These are phyloP conservation scores for Chionodraco myersi DNA, from an alignment of 2,113 vertebrate species.

Conservation along the genomic window DNA sequence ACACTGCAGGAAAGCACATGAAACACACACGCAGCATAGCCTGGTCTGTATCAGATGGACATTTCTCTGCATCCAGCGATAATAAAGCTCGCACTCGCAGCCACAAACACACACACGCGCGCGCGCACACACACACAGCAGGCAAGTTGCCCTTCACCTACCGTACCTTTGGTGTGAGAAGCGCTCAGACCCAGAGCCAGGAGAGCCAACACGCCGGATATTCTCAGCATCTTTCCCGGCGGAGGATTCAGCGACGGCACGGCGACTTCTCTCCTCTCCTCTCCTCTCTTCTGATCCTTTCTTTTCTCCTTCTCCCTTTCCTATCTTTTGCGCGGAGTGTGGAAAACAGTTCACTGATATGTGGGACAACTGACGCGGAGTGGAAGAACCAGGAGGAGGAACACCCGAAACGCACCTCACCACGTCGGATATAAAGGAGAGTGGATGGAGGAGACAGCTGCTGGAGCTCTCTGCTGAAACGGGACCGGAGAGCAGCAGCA, in stretches of 20 bases:
- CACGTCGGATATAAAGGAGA: too few species aligned
- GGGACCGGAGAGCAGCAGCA: conserved; percentile 74
- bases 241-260: conserved; percentile 41
- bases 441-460: conserved; percentile 25
- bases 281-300: conserved; percentile 19
- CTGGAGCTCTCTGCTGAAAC: conserved; percentile 56
- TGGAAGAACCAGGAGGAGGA: not conserved
- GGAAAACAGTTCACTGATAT: conserved; percentile 55
- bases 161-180: conserved; percentile 80
- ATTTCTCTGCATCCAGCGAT: conserved; percentile 9
- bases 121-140: conserved; percentile 21
- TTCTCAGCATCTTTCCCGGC: conserved; percentile 78
- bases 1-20: not conserved
- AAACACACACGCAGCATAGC: not conserved
- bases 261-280: conserved; percentile 67
- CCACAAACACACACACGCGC: conserved; percentile 14
- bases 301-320: conserved; percentile 21
- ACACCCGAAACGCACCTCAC: conserved; percentile 47
- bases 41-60: conserved; percentile 7
- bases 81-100: conserved; percentile 20
- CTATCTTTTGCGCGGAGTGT: conserved; percentile 31
- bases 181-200: conserved; percentile 80
- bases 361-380: conserved; percentile 58
- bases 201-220: conserved; percentile 70
- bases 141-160: conserved; percentile 76